Conservation (phyloP, 2,113 vertebrate species). For the Crotalus viridis region DNA sequence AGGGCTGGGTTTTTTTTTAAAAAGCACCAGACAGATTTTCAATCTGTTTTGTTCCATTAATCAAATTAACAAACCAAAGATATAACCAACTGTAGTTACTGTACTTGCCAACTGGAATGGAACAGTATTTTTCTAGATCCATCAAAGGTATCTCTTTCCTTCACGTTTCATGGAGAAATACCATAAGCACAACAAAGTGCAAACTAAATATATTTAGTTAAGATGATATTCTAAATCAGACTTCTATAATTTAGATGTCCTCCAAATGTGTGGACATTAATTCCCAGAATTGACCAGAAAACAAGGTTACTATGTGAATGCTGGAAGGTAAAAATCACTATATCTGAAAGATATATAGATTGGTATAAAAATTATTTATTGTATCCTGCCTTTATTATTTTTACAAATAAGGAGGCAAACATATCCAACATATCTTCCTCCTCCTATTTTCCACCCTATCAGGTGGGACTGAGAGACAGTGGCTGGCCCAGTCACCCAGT, state of each 20-base stretch:
- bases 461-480: background rate
- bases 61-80: background rate
- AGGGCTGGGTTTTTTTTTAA: background rate
- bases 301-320: background rate
- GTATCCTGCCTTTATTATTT: background rate
- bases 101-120: background rate
- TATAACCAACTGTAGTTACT: background rate
- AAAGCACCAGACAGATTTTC: background rate
- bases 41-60: background rate
- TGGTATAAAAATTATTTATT: background rate
- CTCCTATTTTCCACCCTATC: background rate
- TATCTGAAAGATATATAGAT: background rate
- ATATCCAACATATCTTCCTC: background rate
- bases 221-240: background rate
- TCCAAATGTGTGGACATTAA: background rate
- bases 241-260: background rate
- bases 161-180: background rate
- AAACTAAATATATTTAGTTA: background rate
- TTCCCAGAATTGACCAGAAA: background rate
- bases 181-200: background rate
- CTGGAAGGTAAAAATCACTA: background rate
- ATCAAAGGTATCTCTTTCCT: background rate
- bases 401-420: background rate
- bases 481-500: background rate
- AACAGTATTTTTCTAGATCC: background rate